Evolutionary conservation across 2,797 vertebrate genomes (phyloP), one percentile per base, ranked within the genome.

Genomic region (Pogonophryne albipinna): DNA sequence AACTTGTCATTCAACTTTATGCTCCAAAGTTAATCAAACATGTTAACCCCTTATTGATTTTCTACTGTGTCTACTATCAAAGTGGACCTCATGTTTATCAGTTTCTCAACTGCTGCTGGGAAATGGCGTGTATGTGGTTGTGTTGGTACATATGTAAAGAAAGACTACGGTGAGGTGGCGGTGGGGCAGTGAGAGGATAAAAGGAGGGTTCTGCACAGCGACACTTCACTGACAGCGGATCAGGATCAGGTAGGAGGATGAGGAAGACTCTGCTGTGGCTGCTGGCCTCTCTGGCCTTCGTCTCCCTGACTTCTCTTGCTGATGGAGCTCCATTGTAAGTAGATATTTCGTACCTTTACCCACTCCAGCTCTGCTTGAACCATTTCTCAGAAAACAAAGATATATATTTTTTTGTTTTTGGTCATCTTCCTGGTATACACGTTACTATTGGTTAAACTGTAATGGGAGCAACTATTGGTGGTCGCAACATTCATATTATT

Each of bases 241-340:
- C 76, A 45, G 66, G 56, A 27, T 60, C 70, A 11, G 55, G 45
- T 4, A 17, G 42, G 64, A 90, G 15, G 76, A 93, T 93, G 93
- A 63, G 44, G 6, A 49, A 64, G 44, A 72, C 83, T 57, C 16
- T 60, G 17, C 58, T 88, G 74, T 84, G 85, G 80, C 77, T 91
- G 55, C 45, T 89, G 85, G 91, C 86, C 87, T 82, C 77, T 71
- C 64, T 91, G 88, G 85, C 78, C 84, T 87, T 84, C 56, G 74
- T 31, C 16, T 85, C 44, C 0, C 14, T 85, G 7, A 76, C 31
- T 53, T 76, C 46, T 71, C 52, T 67, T 19, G 77, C 72, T 64
- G 49, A 88, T 71, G 89, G 79, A 61, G 27, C 50, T n/a, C 61
- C 58, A 27, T 0, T 91, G 91, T 94, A 71, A 92, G 93, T 94